These are phyloP conservation scores for Saccostrea echinata DNA, from an alignment of 1,140 invertebrate genomes.

Conservation along the genomic window DNA sequence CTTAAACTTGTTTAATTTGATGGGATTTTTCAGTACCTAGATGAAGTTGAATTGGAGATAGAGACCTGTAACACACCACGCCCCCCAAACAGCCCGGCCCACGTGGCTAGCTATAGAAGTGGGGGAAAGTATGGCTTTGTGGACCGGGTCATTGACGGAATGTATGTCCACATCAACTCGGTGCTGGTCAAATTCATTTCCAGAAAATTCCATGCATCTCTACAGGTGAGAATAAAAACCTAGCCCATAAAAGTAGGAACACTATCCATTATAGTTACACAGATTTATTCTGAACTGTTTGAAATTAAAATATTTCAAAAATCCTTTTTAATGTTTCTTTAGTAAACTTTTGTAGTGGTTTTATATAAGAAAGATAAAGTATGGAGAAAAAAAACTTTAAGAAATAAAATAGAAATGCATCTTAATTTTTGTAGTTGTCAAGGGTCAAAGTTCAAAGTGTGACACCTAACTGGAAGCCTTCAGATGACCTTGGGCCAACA, in stretches of 20 bases:
- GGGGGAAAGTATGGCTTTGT: conserved; percentile 92
- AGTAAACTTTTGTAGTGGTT: too few relatives aligned
- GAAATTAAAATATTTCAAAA: too few relatives aligned
- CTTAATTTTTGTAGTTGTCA: conserved; percentile 86
- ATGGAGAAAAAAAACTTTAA: too few relatives aligned
- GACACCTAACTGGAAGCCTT: conserved; percentile 91
- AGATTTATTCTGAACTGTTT: too few relatives aligned
- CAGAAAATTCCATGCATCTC: conserved; percentile 94
- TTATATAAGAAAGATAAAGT: too few relatives aligned
- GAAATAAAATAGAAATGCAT: too few relatives aligned
- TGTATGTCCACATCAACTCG: conserved; percentile 96
- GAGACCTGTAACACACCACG: conserved; percentile 85
- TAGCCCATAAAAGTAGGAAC: too few relatives aligned
- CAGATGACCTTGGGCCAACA: conserved; percentile 90
- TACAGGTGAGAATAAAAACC: conserved; percentile 86
- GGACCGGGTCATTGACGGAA: conserved; percentile 98
- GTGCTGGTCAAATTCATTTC: conserved; percentile 96
- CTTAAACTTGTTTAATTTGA: too few relatives aligned
- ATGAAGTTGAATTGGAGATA: conserved; percentile 81
- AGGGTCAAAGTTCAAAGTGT: conserved; percentile 95
- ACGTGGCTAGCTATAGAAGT: conserved; percentile 71
- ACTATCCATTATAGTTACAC: too few relatives aligned
- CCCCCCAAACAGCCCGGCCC: conserved; percentile 81
- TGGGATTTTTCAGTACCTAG: conserved; percentile 86
- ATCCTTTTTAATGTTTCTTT: too few relatives aligned